These are phyloP conservation scores for Drosophila sproati DNA, from an alignment of 1,140 invertebrate species.

Conservation along the genomic window DNA sequence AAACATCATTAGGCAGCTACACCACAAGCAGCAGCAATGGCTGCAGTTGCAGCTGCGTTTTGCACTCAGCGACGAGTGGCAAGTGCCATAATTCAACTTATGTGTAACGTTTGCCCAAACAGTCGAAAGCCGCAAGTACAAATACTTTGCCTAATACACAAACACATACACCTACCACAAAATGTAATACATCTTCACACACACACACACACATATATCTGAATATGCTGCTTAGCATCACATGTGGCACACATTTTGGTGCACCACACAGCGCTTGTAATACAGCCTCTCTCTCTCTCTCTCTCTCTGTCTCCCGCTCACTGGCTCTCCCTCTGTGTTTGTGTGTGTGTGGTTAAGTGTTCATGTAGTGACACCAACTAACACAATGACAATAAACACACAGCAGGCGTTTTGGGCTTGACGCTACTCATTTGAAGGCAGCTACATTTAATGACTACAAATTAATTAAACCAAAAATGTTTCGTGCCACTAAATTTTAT, in stretches of 20 bases:
- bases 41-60: constrained; percentile 23
- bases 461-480: constrained; percentile 80
- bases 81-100: constrained; percentile 69
- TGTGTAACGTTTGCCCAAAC: constrained; percentile 40
- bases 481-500: constrained; percentile 63
- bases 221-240: constrained; percentile 39
- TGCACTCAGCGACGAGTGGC: constrained; percentile 18
- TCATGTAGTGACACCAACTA: constrained; percentile 51
- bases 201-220: constrained; percentile 15
- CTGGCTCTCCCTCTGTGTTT: background rate
- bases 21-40: constrained; percentile 58
- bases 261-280: constrained; percentile 55
- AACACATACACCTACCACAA: constrained; percentile 18
- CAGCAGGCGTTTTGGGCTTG: constrained; percentile 11
- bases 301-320: background rate
- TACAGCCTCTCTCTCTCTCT: background rate
- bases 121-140: constrained; percentile 66
- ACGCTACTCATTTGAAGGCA: constrained; percentile 26
- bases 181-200: constrained; percentile 74
- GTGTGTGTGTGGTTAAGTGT: constrained; percentile 12
- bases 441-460: constrained; percentile 76
- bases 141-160: constrained; percentile 65
- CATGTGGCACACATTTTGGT: constrained; percentile 64
- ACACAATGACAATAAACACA: constrained; percentile 26
- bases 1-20: constrained; percentile 64